Conservation (phyloP, 2,888 invertebrate genomes). For the Eretmocerus hayati region DNA sequence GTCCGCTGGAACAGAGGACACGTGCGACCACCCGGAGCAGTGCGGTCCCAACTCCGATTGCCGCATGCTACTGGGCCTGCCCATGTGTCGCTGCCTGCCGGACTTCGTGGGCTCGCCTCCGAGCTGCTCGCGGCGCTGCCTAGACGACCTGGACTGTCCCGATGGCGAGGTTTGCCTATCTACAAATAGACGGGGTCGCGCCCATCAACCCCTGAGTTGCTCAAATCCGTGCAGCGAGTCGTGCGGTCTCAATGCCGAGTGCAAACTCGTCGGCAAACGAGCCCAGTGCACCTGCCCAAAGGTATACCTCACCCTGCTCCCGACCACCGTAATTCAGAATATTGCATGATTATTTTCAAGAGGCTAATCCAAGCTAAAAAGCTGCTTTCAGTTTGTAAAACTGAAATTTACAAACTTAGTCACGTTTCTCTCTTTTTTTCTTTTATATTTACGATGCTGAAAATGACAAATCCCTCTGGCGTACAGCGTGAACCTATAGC, state of each 20-base stretch:
- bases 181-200: constrained; percentile 32
- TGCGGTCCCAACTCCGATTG: constrained; percentile 78
- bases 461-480: too few species aligned
- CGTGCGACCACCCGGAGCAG: neutral
- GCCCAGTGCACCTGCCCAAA: constrained; percentile 75
- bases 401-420: too few species aligned
- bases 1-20: too few species aligned
- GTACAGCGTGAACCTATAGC: too few species aligned
- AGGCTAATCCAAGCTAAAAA: too few species aligned
- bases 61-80: constrained; percentile 67
- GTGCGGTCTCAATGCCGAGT: constrained; percentile 74
- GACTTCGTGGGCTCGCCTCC: constrained; percentile 72
- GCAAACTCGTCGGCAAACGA: constrained; percentile 67
- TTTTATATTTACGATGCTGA: too few species aligned
- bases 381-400: too few species aligned
- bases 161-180: constrained; percentile 65
- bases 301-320: too few species aligned
- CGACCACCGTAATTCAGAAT: too few species aligned
- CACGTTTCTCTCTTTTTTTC: too few species aligned
- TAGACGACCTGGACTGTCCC: constrained; percentile 67
- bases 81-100: constrained; percentile 71
- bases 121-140: constrained; percentile 80
- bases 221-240: constrained; percentile 64
- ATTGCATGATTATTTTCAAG: too few species aligned
- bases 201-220: constrained; percentile 52